Base-by-base conservation (phyloP, 2,113 vertebrate species). In the Hylia prasina region DNA sequence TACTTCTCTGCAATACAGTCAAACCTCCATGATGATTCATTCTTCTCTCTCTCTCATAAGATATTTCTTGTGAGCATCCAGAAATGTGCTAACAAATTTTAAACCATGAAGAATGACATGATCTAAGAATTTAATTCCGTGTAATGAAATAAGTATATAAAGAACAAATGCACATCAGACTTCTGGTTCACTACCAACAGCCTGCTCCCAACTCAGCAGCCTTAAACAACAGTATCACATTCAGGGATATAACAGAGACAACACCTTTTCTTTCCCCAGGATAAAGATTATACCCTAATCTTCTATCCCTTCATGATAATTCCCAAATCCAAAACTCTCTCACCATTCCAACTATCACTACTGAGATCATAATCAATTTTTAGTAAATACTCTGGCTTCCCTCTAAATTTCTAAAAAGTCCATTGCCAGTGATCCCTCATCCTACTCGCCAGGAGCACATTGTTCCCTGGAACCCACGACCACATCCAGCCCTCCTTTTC, bases 81-180 rank as follows among this genome's bases (percentile, higher is more conserved):
- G 75, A 95, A 87, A 85, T 30, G 80, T 3, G 14, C 40, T 82
- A 93, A 85, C 40, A 86, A 45, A 90, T 53, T 69, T 86, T 13
- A n/a, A 92, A 76, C 40, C 54, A 40, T 24, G 31, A 81, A 69
- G 31, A 78, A 78, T 35, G 13, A 66, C 51, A 61, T 0, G 24
- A 58, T 50, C 50, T 78, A 69, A 3, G 4, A 54, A 23, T 57
- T 78, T 57, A 63, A 63, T 9, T 58, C 44, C 4, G 13, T 39
- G 24, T 56, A 68, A 85, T 25, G 31, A 84, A 91, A 44, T 30
- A 58, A 39, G 15, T 15, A 19, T 24, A 33, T 28, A 56, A 58
- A 82, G 37, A 68, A 71, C 33, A 90, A 70, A 63, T 9, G 21
- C 33, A 51, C 21, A 42, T 33, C 11, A 75, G 73, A 35, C 42